phyloP scores from a whole-genome alignment of 2,113 vertebrate genomes.

The Lagopus muta region DNA sequence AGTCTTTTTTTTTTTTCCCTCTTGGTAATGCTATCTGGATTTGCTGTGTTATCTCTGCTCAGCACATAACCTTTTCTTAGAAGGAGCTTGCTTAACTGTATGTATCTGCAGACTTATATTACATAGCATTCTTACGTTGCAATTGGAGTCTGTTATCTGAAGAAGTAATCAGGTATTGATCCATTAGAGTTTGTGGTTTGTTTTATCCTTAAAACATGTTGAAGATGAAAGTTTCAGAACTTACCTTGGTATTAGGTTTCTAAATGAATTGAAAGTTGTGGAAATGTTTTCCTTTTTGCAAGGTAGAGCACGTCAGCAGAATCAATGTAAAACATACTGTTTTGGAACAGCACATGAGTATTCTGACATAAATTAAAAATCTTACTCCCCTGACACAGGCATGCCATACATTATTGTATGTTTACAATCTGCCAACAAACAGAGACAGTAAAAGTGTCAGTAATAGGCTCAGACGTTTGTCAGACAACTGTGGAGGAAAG shows the following conservation, averaged over 20 bases:
- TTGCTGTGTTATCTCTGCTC: background rate
- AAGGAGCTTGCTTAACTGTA: background rate
- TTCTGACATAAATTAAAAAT: background rate
- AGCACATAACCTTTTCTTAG: background rate
- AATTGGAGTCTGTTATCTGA: background rate
- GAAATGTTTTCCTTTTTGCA: background rate
- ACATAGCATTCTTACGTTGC: background rate
- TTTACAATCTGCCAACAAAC: constrained; percentile 94
- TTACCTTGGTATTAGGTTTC: background rate
- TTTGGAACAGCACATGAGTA: background rate
- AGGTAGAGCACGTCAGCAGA: background rate
- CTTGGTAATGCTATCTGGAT: background rate
- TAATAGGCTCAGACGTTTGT: constrained; percentile 93
- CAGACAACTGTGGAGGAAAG: constrained; percentile 97
- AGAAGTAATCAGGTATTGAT: background rate
- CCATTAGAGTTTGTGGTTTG: background rate
- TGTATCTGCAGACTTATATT: background rate
- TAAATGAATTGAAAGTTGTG: background rate
- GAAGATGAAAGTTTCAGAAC: background rate
- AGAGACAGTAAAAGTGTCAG: constrained; percentile 92
- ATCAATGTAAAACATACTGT: background rate
- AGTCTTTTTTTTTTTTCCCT: background rate
- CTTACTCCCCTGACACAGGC: constrained; percentile 76
- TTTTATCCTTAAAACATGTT: background rate
- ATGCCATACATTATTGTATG: constrained; percentile 94